A percentile compares a stretch with the other conserved stretches of the same genome.
These are phyloP conservation scores for Lucifuga dentata DNA, from an alignment of 2,113 vertebrate genomes.

Conservation along the genomic window DNA sequence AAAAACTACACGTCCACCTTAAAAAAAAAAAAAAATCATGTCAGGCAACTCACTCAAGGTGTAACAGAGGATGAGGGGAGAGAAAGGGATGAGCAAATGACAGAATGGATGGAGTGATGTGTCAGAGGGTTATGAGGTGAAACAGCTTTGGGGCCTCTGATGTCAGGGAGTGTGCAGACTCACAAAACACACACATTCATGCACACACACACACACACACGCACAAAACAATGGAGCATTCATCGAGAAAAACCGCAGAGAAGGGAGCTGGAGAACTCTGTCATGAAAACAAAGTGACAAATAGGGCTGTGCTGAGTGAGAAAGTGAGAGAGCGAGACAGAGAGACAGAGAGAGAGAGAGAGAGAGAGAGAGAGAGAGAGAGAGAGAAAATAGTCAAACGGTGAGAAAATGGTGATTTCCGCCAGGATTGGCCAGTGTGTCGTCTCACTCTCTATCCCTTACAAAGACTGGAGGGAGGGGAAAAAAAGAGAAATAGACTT, in stretches of 20 bases:
- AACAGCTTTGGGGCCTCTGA: slow-evolving; percentile 9
- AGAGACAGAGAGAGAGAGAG: not conserved
- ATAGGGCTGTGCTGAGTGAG: not conserved
- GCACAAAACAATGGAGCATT: slow-evolving; percentile 58
- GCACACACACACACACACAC: too few relatives aligned
- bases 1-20: not conserved
- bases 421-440: not conserved
- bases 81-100: not conserved
- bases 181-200: too few relatives aligned
- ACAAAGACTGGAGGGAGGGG: not conserved
- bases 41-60: not conserved
- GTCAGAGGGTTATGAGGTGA: slow-evolving; percentile 36
- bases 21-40: not conserved
- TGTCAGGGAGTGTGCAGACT: slow-evolving; percentile 1
- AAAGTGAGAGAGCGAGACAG: slow-evolving; percentile 5
- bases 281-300: slow-evolving; percentile 9
- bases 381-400: not conserved
- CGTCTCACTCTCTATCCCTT: not conserved
- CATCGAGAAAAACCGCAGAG: slow-evolving; percentile 30
- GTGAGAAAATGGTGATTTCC: not conserved
- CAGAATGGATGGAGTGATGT: not conserved
- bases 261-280: slow-evolving; percentile 6
- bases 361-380: not conserved
- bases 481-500: slow-evolving; percentile 1
- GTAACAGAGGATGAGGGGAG: not conserved